Evolutionary conservation across 2,113 vertebrate genomes (phyloP), one percentile per base, ranked within the genome.

Genomic region (Trematomus loennbergii): DNA sequence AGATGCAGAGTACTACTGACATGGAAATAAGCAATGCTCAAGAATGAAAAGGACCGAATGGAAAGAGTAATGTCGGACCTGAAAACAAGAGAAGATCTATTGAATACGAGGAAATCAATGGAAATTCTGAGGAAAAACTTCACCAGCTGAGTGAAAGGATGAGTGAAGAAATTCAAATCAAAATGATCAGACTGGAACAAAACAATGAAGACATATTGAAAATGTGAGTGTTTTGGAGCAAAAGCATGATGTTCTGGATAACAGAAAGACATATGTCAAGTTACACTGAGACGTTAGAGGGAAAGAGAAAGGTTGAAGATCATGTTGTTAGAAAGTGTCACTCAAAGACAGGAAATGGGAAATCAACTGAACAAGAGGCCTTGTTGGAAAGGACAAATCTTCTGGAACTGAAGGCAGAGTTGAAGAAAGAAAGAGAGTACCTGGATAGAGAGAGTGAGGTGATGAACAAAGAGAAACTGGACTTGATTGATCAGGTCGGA

Each of bases 1-100:
- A 72, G 12, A 22, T 84, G 9, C 71, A 68, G 11, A 58, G 57
- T 15, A 58, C 13, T 36, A 36, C 33, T 36, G 61, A 67, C 10
- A 66, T 29, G 52, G 72, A 84, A 8, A 75, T 36, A 49, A 49
- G 12, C 3, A 20, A 57, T 33, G n/a, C 17, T 64, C 50, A 17
- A 40, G 8, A 60, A 36, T 5, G 29, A 60, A 6, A 66, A 63
- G 9, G 58, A 29, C 0, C 16, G 2, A 29, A 10, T 49, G 33
- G 33, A 36, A 2, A 3, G 40, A 29, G 17, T 12, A 46, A 20
- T 40, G 1, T 65, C 20, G 4, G 36, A 68, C 8, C 0, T 61
- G 12, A 61, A 55, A 65, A 60, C 16, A 11, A 50, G 33, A 80
- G 36, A 52, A 40, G 59, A 73, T 43, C 40, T 70, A 15, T 1